These are phyloP conservation scores for Lytechinus variegatus DNA, from an alignment of 35 echinoderm and acorn worm genomes.

Conservation along the genomic window DNA sequence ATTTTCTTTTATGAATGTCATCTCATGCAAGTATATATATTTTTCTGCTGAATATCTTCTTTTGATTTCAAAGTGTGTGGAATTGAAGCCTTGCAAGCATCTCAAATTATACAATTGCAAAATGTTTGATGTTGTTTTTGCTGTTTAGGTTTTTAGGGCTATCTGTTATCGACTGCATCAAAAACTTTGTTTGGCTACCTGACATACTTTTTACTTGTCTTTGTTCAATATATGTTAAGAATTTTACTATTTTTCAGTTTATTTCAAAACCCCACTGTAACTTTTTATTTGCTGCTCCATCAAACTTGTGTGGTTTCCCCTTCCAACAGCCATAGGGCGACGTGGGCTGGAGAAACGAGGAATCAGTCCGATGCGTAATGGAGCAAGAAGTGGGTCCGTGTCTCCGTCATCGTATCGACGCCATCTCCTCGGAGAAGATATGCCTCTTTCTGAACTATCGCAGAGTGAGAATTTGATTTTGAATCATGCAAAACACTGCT, in stretches of 20 bases:
- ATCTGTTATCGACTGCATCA: background rate
- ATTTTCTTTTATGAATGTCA: background rate
- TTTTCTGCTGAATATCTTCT: background rate
- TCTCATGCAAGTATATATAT: background rate
- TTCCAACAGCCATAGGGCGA: slow-evolving; percentile 27
- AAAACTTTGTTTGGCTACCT: background rate
- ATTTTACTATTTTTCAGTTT: background rate
- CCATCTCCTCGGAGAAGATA: slow-evolving; percentile 15
- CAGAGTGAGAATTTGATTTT: slow-evolving; percentile 43
- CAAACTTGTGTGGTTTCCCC: background rate
- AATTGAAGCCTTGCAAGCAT: background rate
- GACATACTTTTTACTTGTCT: too few species aligned
- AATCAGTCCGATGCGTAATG: slow-evolving; percentile 38
- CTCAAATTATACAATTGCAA: background rate
- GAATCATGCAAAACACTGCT: background rate
- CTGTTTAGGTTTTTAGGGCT: background rate
- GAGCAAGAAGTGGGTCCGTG: slow-evolving; percentile 5
- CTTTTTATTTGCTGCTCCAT: background rate
- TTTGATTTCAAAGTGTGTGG: background rate
- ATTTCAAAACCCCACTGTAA: background rate
- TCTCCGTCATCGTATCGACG: slow-evolving; percentile 8
- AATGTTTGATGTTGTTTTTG: background rate
- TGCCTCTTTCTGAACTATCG: slow-evolving; percentile 34
- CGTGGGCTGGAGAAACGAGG: slow-evolving; percentile 40
- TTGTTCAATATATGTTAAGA: too few species aligned